Percentiles rank a stretch among this genome's conserved stretches.
phyloP scores from a whole-genome alignment of 2,888 invertebrate species.

The Leptopterna dolabrata region DNA sequence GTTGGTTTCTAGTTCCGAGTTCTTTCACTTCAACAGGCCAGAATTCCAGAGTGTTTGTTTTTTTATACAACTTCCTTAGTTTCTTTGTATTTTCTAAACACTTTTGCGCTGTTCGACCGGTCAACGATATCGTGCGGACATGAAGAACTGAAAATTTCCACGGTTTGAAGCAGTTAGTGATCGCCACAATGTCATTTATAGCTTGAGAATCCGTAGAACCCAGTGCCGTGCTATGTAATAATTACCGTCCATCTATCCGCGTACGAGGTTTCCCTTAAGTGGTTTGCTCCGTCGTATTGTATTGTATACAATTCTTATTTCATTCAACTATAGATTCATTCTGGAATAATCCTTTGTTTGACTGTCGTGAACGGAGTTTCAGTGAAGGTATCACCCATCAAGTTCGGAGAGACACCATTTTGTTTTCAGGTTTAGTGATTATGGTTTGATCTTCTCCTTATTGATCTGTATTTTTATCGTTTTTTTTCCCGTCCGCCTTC shows the following conservation, averaged over 20 bases:
- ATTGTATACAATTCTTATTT: background rate
- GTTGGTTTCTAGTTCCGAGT: slow-evolving; percentile 45
- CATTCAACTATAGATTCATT: background rate
- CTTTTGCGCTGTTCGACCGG: background rate
- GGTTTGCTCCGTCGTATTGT: background rate
- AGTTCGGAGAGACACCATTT: slow-evolving; percentile 41
- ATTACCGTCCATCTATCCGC: background rate
- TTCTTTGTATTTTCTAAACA: background rate
- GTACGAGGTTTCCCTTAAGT: background rate
- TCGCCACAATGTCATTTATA: slow-evolving; percentile 24
- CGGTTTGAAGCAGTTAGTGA: background rate
- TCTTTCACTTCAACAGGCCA: background rate
- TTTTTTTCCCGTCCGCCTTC: slow-evolving; percentile 7
- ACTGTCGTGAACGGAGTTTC: background rate
- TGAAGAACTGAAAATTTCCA: background rate
- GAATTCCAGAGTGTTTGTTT: background rate
- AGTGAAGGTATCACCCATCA: background rate
- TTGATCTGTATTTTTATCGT: slow-evolving; percentile 12
- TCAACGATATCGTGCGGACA: background rate
- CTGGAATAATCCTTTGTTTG: background rate
- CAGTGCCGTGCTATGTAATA: slow-evolving; percentile 19
- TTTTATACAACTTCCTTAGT: background rate
- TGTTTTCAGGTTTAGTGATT: slow-evolving; percentile 53
- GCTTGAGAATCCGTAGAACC: background rate
- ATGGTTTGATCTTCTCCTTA: slow-evolving; percentile 29